Base-by-base conservation (phyloP, 1,140 invertebrate genomes). In the Diorhabda elongata region DNA sequence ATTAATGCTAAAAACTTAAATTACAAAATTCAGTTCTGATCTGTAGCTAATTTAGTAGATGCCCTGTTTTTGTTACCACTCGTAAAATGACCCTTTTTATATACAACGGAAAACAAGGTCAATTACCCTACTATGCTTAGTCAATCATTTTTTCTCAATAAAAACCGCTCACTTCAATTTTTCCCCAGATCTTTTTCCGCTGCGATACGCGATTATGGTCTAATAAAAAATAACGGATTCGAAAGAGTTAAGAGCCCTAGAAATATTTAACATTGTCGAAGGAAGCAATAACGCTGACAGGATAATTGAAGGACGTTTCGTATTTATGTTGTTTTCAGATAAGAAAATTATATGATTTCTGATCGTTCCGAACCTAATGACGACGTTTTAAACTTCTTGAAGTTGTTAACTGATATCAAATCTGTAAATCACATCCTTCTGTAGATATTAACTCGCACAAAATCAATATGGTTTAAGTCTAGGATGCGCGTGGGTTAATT, bases 221-320 rank as follows among this genome's bases (percentile, higher is more conserved):
- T 52, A 52, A 52, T 52, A 52, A 52, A 52, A 52, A 52, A 52
- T 52, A 52, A 52, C 47, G 6, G 47, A 52, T 52, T 52, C 47
- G n/a, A 52, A 52, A 52, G 47, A 52, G 47, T 52, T 52, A 52
- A 52, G 47, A 52, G 47, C 47, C 47, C 6, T 52, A 52, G 47
- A 52, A 52, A 52, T 52, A n/a, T 52, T 8, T 52, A 52, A 52
- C 47, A 52, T 52, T n/a, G 47, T 52, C 47, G 47, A 52, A 52
- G 47, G 47, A 52, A 6, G 59, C 26, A 61, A 43, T 7, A 43
- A 61, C 8, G 59, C 59, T 61, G 59, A 43, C 6, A 61, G 4
- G 59, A 41, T 43, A 61, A 43, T 43, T 43, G 59, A 42, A 61
- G 26, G 59, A 42, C 59, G 6, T 61, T 7, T 61, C 59, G 42